Base-by-base conservation (phyloP, 2,888 invertebrate genomes). In the Ectropis crepuscularia region DNA sequence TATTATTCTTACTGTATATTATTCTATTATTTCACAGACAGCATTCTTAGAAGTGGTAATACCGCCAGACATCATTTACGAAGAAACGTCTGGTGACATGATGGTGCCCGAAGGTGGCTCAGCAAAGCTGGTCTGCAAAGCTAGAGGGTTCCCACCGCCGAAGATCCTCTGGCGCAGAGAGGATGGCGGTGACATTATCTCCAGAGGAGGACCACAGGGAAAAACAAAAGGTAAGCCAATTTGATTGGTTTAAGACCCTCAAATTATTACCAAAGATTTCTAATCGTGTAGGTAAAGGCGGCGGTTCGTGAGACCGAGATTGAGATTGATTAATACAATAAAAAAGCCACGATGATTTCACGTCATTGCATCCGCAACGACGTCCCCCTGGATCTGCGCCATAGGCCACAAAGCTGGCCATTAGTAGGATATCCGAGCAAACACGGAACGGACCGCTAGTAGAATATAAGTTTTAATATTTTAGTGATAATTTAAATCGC, bases 71-170 rank as follows among this genome's bases (percentile, higher is more conserved):
- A 97, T 98, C 74, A 94, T 97, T 76, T 96, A 96, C 81, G 97
- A 97, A 81, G 97, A 97, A 84, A 97, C 97, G 8, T 97, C 98
- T 55, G 97, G 98, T 10, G 98, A 98, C 84, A 95, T 98, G 94
- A 97, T 97, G 96, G 97, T 98, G 59, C 97, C 97, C n/a, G 98
- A 98, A 90, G 97, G 97, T 57, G 97, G 97, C 45, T 96, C 97
- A 6, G 97, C 97, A 0, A 97, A 97, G 85, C 92, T 98, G 74
- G 95, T 97, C 65, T 98, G 98, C 89, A 96, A 96, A 84, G 97
- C 97, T 0, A 94, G 96, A 64, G 97, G 98, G 5, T 96, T 95
- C 80, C 97, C 97, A 8, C 95, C 96, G 71, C 98, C 98, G 0
- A 95, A 95, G 78, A 97, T 98, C 75, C 94, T 95, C 36, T 98